phyloP scores from a whole-genome alignment of 1,140 invertebrate genomes.

The Drosophila azteca region DNA sequence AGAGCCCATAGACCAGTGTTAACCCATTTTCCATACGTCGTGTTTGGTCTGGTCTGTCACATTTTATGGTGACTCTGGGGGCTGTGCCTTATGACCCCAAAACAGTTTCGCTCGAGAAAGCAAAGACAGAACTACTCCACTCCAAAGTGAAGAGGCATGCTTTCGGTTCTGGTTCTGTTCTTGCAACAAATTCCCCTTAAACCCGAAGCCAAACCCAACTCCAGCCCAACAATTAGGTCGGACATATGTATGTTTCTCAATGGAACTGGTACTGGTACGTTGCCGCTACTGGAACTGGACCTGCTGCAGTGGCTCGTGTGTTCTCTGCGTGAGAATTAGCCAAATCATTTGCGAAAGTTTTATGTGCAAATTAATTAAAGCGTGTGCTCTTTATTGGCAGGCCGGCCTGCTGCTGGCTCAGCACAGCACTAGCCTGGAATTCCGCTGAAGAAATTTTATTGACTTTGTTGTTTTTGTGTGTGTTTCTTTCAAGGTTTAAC shows the following conservation, averaged over 20 bases:
- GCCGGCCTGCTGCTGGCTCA: slow-evolving; percentile 41
- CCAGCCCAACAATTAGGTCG: slow-evolving; percentile 39
- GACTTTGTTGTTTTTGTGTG: slow-evolving; percentile 33
- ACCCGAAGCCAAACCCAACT: neutral
- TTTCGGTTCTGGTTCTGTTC: slow-evolving; percentile 40
- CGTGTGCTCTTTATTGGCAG: slow-evolving; percentile 53
- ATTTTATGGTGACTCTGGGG: slow-evolving; percentile 25
- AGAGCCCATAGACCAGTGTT: slow-evolving; percentile 28
- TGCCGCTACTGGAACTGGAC: slow-evolving; percentile 29
- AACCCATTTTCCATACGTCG: slow-evolving; percentile 64
- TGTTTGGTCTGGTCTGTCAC: slow-evolving; percentile 27
- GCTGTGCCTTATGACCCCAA: slow-evolving; percentile 71
- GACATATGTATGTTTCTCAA: slow-evolving; percentile 57
- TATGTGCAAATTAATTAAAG: slow-evolving; percentile 70
- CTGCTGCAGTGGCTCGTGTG: slow-evolving; percentile 11
- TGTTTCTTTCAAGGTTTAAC: slow-evolving; percentile 56
- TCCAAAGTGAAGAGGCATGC: slow-evolving; percentile 7
- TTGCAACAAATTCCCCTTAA: slow-evolving; percentile 40
- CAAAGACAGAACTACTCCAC: slow-evolving; percentile 35
- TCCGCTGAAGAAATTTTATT: slow-evolving; percentile 68
- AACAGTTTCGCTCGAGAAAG: slow-evolving; percentile 74
- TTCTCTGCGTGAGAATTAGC: slow-evolving; percentile 55
- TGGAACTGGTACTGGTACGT: slow-evolving; percentile 53
- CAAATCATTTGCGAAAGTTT: slow-evolving; percentile 67
- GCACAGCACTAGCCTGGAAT: slow-evolving; percentile 59